Evolutionary conservation across 2,797 vertebrate genomes (phyloP).

Genomic region (Sebastes dallii): DNA sequence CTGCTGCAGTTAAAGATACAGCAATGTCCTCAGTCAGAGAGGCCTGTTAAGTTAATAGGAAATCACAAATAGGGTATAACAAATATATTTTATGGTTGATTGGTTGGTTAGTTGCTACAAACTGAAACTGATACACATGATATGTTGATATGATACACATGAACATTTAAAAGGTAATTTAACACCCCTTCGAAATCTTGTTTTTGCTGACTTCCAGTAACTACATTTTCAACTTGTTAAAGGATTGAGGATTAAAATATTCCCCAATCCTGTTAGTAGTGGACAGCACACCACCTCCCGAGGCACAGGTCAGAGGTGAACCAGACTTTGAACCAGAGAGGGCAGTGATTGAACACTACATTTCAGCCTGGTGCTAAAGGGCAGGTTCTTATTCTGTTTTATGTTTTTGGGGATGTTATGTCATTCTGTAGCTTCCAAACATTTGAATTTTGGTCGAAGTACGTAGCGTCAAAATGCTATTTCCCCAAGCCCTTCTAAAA

Average conservation of each 20-base stretch:
- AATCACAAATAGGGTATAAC: neutral
- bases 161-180: neutral
- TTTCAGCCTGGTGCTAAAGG: too few relatives aligned
- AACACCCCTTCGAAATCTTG: neutral
- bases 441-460: too few relatives aligned
- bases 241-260: neutral
- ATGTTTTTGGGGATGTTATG: fast-evolving
- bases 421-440: too few relatives aligned
- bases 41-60: neutral
- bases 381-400: too few relatives aligned
- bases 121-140: neutral
- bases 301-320: neutral
- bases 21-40: neutral
- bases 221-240: neutral
- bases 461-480: too few relatives aligned
- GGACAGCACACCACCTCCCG: neutral
- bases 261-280: neutral
- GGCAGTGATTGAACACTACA: neutral
- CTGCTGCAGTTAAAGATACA: neutral
- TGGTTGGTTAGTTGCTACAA: neutral
- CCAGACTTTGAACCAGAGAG: neutral
- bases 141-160: neutral
- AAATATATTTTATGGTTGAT: neutral
- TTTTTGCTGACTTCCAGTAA: neutral
- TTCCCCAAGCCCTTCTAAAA: too few relatives aligned